Percentiles rank a stretch among this genome's conserved stretches.
Conservation (phyloP, 2,888 invertebrate species). For the Netelia fuscicornis region DNA sequence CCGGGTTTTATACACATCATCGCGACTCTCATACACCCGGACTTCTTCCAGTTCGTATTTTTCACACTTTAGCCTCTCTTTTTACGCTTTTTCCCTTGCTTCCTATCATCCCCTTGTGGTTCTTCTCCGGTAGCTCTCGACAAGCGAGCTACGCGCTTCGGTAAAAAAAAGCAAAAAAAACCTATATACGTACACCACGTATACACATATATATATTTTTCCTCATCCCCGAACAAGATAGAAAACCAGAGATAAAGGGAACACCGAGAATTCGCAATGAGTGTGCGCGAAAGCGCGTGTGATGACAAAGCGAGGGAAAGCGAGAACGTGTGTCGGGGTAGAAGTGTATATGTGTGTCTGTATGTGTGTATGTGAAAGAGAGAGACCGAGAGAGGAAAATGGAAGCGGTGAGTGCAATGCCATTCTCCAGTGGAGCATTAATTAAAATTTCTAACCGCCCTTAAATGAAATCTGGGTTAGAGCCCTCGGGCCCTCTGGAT, state of each 20-base stretch:
- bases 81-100: slow-evolving; percentile 13
- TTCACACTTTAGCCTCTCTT: slow-evolving; percentile 29
- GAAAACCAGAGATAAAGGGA: slow-evolving; percentile 2
- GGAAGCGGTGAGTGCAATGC: slow-evolving; percentile 24
- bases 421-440: slow-evolving; percentile 42
- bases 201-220: no score
- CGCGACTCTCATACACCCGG: slow-evolving; percentile 27
- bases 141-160: slow-evolving; percentile 18
- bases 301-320: not conserved
- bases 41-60: slow-evolving; percentile 15
- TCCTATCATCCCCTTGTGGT: slow-evolving; percentile 31
- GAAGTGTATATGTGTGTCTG: not conserved
- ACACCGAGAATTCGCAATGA: slow-evolving; percentile 26
- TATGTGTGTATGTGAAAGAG: not conserved
- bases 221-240: not conserved
- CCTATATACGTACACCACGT: no score
- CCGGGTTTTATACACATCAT: slow-evolving; percentile 54
- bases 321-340: not conserved
- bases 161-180: slow-evolving; percentile 30
- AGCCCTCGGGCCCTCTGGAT: slow-evolving; percentile 17
- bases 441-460: slow-evolving; percentile 63
- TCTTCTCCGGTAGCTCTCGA: slow-evolving; percentile 40
- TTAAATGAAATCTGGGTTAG: slow-evolving; percentile 66
- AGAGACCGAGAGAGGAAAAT: slow-evolving; percentile 16
- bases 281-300: slow-evolving; percentile 17